Evolutionary conservation across 2,113 vertebrate genomes (phyloP).

Genomic region (Semnornis frantzii): DNA sequence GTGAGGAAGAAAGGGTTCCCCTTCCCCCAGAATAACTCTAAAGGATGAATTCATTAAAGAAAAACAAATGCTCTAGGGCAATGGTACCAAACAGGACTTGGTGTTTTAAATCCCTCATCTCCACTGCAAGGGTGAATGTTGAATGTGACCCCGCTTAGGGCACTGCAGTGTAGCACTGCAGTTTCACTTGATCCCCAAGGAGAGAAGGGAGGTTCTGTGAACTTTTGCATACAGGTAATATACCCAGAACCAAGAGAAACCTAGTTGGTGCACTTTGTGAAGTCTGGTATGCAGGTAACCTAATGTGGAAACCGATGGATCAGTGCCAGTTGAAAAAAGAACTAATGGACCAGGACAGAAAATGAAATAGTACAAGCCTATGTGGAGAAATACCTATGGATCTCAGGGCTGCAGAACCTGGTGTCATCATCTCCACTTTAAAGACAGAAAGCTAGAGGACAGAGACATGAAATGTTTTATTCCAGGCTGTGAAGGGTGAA

Average conservation of each 20-base stretch:
- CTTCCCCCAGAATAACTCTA: slow-evolving; percentile 10
- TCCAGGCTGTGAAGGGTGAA: neutral
- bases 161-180: neutral
- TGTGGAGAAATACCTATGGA: neutral
- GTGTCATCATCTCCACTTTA: neutral
- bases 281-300: neutral
- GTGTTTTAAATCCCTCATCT: neutral
- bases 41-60: slow-evolving; percentile 55
- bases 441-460: neutral
- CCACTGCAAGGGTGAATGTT: neutral
- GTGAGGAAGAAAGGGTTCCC: slow-evolving; percentile 22
- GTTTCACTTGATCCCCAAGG: neutral
- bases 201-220: neutral
- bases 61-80: slow-evolving; percentile 34
- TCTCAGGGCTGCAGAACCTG: fast-evolving
- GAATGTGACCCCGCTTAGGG: neutral
- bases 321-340: neutral
- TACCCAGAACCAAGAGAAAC: neutral
- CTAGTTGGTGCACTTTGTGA: neutral
- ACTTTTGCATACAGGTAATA: neutral
- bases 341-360: neutral
- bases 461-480: neutral
- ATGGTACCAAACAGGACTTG: neutral
- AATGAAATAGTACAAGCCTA: neutral
- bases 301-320: neutral